A percentile compares a stretch with the other conserved stretches of the same genome.
Evolutionary conservation across 2,113 vertebrate genomes (phyloP).

Genomic region (Rhea americana): DNA sequence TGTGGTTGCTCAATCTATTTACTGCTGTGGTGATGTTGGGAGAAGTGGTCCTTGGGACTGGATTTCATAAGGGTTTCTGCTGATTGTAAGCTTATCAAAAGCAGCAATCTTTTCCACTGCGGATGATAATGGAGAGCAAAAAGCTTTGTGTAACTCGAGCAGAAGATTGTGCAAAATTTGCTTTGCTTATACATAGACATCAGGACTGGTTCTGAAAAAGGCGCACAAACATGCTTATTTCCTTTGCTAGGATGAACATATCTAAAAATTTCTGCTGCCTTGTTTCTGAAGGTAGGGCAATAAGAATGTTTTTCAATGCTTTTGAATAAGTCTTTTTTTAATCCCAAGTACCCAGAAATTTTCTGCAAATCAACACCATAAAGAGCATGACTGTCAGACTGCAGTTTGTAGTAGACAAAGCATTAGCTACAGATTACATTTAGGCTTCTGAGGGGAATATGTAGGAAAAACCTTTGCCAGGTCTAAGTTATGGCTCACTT

Average conservation of each 20-base stretch:
- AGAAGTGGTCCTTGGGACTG: background rate
- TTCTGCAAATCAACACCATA: background rate
- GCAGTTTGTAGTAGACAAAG: background rate
- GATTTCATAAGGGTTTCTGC: background rate
- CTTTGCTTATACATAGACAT: background rate
- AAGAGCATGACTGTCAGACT: background rate
- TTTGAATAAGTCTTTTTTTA: background rate
- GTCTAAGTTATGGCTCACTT: background rate
- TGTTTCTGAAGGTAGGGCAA: background rate
- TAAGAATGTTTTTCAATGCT: background rate
- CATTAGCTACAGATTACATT: background rate
- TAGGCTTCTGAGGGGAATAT: background rate
- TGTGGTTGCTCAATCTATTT: background rate
- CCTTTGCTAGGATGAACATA: background rate
- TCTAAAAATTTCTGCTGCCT: background rate
- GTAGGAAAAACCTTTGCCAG: background rate
- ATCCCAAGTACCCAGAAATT: background rate
- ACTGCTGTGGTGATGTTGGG: background rate
- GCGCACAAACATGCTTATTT: background rate
- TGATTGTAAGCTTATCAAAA: background rate
- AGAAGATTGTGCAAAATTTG: background rate
- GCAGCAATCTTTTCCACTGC: background rate
- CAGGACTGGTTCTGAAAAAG: background rate
- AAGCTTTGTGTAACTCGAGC: background rate
- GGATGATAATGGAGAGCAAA: background rate